Base-by-base conservation (phyloP, 1,140 invertebrate species). In the Spodoptera frugiperda region DNA sequence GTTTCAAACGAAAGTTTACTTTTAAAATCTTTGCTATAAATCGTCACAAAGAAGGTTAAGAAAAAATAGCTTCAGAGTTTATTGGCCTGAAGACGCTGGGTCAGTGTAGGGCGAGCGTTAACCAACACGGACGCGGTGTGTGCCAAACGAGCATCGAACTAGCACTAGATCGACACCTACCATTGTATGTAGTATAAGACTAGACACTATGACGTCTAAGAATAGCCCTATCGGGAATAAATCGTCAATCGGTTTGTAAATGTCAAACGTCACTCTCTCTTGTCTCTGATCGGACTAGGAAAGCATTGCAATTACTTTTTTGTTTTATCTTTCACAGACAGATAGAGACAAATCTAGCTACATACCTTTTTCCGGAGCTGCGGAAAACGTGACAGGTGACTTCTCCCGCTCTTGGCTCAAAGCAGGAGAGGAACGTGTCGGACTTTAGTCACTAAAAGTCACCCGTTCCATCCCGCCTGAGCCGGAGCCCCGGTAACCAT, bases 41-140 rank as follows among this genome's bases (percentile, higher is more conserved):
- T 0, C 17, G 9, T 8, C 51, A 17, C 15, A 17, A 61, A 61
- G 21, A 44, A 63, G 30, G n/a, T n/a, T 44, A 44, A 44, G 10
- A 63, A 63, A 44, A 63, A 63, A 63, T 63, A 63, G 59, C 59
- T 17, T 3, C 12, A n/a, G 33, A 30, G 59, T 63, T 63, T 39
- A 63, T 39, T n/a, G 59, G n/a, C 59, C 59, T 63, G 54, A 30
- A 44, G 33, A 17, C 33, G 30, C 15, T 4, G 15, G n/a, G 33
- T 33, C 33, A 39, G 33, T 63, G 59, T 44, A 63, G 59, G 59
- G 59, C 59, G 59, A 3, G 57, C 14, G 25, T 30, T 6, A 10
- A 59, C n/a, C 14, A n/a, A 63, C 44, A 33, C 59, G 59, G 59
- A 63, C 44, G 44, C 15, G 10, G n/a, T 3, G n/a, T 15, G 9